phyloP scores from a whole-genome alignment of 2,113 vertebrate species.

The Geococcyx californianus region DNA sequence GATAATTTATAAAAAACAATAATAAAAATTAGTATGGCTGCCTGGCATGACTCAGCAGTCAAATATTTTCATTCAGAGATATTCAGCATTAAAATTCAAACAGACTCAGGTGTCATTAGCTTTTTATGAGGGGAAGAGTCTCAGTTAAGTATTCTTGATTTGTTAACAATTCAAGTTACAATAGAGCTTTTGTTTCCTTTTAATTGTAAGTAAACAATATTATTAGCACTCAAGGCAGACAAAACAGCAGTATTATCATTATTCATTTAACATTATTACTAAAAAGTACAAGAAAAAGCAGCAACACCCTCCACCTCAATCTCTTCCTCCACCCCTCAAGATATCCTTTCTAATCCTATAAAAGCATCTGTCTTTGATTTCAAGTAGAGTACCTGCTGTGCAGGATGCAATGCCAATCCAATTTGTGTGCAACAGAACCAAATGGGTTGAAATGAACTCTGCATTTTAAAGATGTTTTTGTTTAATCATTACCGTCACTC shows the following conservation, averaged over 20 bases:
- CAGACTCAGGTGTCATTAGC: slow-evolving; percentile 71
- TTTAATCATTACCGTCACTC: slow-evolving; percentile 79
- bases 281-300: slow-evolving; percentile 62
- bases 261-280: slow-evolving; percentile 61
- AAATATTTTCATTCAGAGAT: slow-evolving; percentile 73
- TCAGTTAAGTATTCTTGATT: slow-evolving; percentile 71
- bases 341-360: slow-evolving; percentile 80
- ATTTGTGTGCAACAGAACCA: slow-evolving; percentile 80
- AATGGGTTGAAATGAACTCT: slow-evolving; percentile 80
- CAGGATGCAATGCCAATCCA: slow-evolving; percentile 79
- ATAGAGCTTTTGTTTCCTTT: slow-evolving; percentile 71
- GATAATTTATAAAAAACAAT: slow-evolving; percentile 50
- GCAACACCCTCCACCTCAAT: slow-evolving; percentile 29
- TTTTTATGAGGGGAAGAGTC: slow-evolving; percentile 70
- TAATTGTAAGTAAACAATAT: slow-evolving; percentile 72
- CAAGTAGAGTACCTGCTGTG: slow-evolving; percentile 80
- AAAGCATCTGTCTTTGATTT: slow-evolving; percentile 84
- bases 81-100: slow-evolving; percentile 76
- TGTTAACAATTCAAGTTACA: slow-evolving; percentile 66
- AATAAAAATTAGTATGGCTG: not conserved
- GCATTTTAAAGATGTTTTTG: slow-evolving; percentile 81
- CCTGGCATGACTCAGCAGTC: slow-evolving; percentile 75
- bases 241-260: slow-evolving; percentile 47
- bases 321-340: slow-evolving; percentile 54
- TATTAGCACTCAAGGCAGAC: slow-evolving; percentile 47